Evolutionary conservation across 2,797 vertebrate species (phyloP).

Genomic region (Miichthys miiuy): DNA sequence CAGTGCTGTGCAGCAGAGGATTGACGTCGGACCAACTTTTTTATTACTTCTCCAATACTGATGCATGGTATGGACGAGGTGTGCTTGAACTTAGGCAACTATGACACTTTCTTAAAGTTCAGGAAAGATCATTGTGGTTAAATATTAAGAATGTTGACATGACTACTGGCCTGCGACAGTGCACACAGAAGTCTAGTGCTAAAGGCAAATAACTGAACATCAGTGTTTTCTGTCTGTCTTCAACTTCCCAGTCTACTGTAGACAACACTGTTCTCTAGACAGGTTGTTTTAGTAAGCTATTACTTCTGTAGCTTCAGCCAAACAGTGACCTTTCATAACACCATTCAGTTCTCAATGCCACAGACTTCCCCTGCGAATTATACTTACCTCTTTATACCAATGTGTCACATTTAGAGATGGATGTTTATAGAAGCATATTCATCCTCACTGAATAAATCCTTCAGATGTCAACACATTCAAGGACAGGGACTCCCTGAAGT

Average conservation of each 20-base stretch:
- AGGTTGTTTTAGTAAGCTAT: conserved; percentile 36
- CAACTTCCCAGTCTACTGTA: conserved; percentile 13
- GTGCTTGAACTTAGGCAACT: background rate
- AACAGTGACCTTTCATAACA: conserved; percentile 59
- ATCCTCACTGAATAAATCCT: conserved; percentile 77
- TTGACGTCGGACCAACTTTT: background rate
- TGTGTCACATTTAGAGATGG: conserved; percentile 75
- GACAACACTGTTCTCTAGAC: conserved; percentile 17
- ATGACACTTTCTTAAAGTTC: background rate
- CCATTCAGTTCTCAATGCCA: conserved; percentile 40
- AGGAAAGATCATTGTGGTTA: background rate
- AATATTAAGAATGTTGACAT: background rate
- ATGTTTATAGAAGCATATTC: conserved; percentile 76
- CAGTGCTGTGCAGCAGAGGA: background rate
- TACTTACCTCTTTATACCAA: conserved; percentile 70
- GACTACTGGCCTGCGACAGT: background rate
- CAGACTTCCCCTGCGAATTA: conserved; percentile 58
- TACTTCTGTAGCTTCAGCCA: conserved; percentile 32
- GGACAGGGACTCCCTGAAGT: conserved; percentile 75
- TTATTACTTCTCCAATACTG: background rate
- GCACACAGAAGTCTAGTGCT: no score
- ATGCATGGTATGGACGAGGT: background rate
- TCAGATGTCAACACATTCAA: conserved; percentile 74
- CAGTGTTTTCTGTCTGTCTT: conserved; percentile 8
- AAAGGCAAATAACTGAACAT: background rate